Conservation (phyloP, 2,113 vertebrate genomes). For the Neolamprologus brichardi region DNA sequence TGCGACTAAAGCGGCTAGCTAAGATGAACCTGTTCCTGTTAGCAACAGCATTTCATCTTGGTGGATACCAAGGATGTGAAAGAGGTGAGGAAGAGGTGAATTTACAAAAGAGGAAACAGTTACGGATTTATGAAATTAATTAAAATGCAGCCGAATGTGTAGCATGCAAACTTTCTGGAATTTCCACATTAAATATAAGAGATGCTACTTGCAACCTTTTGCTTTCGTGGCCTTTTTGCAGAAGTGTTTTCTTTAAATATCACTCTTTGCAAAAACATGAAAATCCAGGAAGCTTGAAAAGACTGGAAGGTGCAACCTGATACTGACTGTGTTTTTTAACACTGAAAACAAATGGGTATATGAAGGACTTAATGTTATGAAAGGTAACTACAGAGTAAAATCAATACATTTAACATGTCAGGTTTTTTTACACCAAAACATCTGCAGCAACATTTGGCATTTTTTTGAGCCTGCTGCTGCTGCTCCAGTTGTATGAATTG, state of each 20-base stretch:
- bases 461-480: conserved; percentile 16
- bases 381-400: not conserved
- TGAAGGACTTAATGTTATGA: not conserved
- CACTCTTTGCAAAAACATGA: not conserved
- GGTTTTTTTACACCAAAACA: conserved; percentile 1
- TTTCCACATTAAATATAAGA: not conserved
- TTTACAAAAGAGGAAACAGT: not conserved
- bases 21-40: not conserved
- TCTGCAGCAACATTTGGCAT: conserved; percentile 38
- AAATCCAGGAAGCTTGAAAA: not conserved
- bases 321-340: not conserved
- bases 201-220: not conserved
- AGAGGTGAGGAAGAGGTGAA: not conserved
- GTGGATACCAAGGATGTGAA: not conserved
- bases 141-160: not conserved
- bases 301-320: not conserved
- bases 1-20: not conserved
- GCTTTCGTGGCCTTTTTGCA: not conserved
- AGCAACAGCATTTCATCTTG: not conserved
- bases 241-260: not conserved
- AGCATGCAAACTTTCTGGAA: not conserved
- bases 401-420: not conserved
- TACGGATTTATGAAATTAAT: not conserved
- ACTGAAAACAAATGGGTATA: not conserved
- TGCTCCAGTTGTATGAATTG: conserved; percentile 50